Evolutionary conservation across 2,797 vertebrate genomes (phyloP).

Genomic region (Staurois parvus): DNA sequence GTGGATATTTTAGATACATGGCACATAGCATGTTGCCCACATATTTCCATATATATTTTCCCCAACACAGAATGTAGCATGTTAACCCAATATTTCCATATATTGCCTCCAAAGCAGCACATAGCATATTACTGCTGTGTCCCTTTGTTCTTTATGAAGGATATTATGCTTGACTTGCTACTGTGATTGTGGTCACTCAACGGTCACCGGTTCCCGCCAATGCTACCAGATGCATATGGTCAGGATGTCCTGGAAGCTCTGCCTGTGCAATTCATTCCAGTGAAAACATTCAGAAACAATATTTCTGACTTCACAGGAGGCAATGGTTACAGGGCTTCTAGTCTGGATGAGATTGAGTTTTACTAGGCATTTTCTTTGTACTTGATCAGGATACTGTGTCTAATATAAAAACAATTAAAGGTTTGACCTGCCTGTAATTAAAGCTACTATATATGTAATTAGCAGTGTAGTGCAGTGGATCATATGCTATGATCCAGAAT

Average conservation of each 20-base stretch:
- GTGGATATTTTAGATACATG: too few relatives aligned
- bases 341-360: not conserved
- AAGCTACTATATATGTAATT: too few relatives aligned
- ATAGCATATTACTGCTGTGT: not conserved
- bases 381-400: not conserved
- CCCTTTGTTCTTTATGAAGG: not conserved
- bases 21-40: too few relatives aligned
- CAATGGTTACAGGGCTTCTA: not conserved
- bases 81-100: too few relatives aligned
- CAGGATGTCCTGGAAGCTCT: slow-evolving; percentile 53
- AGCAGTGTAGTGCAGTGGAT: too few relatives aligned
- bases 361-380: not conserved
- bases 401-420: not conserved
- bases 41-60: too few relatives aligned
- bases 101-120: not conserved
- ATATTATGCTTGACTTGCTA: not conserved
- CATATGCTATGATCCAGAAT: too few relatives aligned
- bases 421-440: too few relatives aligned
- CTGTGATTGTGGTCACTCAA: not conserved
- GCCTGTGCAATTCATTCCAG: slow-evolving; percentile 38
- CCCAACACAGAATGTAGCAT: too few relatives aligned
- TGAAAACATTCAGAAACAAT: slow-evolving; percentile 42
- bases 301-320: not conserved
- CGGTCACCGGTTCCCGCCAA: not conserved
- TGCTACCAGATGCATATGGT: not conserved